Evolutionary conservation across 1,140 invertebrate genomes (phyloP), one percentile per base, ranked within the genome.

Genomic region (Drosophila murphyi): DNA sequence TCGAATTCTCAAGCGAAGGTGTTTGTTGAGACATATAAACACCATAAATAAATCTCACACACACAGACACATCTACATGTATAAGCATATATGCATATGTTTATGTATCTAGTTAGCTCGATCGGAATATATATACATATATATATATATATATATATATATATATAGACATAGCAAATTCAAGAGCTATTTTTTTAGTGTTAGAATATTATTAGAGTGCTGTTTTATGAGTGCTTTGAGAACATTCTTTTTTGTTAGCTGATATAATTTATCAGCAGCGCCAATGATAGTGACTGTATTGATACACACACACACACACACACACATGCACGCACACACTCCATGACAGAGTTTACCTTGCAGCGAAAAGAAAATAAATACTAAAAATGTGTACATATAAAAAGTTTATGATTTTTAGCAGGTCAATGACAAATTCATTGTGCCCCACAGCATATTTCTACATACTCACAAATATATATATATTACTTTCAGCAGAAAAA

Each of bases 361-460:
- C 47, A 28, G 50, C 62, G 54, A 47, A 76, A 62, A 68, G 48
- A 68, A 54, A 43, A 63, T 61, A 54, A 60, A 60, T 35, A 47
- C 41, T 45, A 55, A n/a, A 35, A 67, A 6, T 51, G 41, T 31
- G 6, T 37, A 20, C 32, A 68, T 57, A 57, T 45, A 59, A 39
- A 51, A 45, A 60, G 62, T 64, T 57, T 51, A 32, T 63, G 60
- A 20, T 60, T 76, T 75, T 80, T 77, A 77, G 8, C 62, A 45
- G 82, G 82, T 87, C 82, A 87, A 83, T 80, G 80, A 80, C 83
- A 88, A 83, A 88, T 82, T 75, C 68, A 68, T 61, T 70, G 63
- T 69, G 55, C 55, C 68, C 47, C 69, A 72, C 62, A 61, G 51
- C 62, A 64, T 47, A 65, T 65, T 35, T 35, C 34, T 47, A 20